Evolutionary conservation across 1,140 invertebrate genomes (phyloP).

Genomic region (Piezodorus guildinii): DNA sequence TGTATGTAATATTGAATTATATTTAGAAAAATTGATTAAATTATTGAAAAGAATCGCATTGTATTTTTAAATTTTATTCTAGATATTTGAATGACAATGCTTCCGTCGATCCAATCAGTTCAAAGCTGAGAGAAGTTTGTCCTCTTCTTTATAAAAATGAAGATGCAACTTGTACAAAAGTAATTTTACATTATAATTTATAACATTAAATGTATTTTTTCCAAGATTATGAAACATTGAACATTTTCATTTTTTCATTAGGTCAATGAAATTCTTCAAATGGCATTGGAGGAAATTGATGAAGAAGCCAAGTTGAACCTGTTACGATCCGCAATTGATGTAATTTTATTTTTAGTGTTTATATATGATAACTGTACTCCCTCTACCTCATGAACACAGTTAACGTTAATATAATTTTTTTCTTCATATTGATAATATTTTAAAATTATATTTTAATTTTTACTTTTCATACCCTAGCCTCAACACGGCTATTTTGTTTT

Average conservation of each 20-base stretch:
- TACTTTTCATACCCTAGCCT: no score
- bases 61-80: constrained; percentile 3
- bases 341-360: not conserved
- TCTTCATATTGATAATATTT: no score
- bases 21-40: not conserved
- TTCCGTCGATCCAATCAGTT: constrained; percentile 80
- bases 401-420: no score
- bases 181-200: constrained; percentile 32
- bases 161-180: constrained; percentile 89
- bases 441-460: no score
- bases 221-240: not conserved
- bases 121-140: constrained; percentile 78
- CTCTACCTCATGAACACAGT: no score
- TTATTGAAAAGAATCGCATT: not conserved
- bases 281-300: constrained; percentile 22
- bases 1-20: constrained; percentile 30
- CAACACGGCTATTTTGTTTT: no score
- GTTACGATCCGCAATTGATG: constrained; percentile 20
- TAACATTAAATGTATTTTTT: not conserved
- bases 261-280: constrained; percentile 26
- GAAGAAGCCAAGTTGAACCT: constrained; percentile 22
- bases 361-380: no score
- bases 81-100: constrained; percentile 90
- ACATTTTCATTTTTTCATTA: not conserved
- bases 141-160: constrained; percentile 88